Base-by-base conservation (phyloP, 37 sponge, comb jelly and placozoan genomes). In the Crambe crambe region DNA sequence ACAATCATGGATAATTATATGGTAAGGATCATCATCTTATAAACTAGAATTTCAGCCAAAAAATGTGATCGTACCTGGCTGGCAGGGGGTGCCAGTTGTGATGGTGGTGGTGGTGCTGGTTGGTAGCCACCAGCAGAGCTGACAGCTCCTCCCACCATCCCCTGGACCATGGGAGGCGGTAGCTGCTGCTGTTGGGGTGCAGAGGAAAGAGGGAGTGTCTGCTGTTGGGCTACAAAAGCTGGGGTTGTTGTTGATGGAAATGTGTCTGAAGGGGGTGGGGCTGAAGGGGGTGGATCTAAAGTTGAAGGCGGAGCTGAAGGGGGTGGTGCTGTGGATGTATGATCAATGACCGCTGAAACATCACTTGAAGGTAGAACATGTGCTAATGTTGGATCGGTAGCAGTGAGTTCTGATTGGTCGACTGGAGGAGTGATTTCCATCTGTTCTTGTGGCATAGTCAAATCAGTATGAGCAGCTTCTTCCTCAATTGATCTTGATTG, bases 361-460 rank as follows among this genome's bases (percentile, higher is more conserved):
- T 32, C 32, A 25, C 25, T 35, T 32, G 77, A 51, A 42, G 85
- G 85, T 17, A 76, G 65, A 2, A 77, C 78, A 25, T 77, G 59
- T 22, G 72, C 78, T 26, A 77, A 63, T 27, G 22, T 51, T 18
- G 67, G 72, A 25, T 83, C 67, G 2, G 84, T 83, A 26, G 75
- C 75, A 22, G 84, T 83, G 30, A 83, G 37, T 41, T 67, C 35
- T n/a, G n/a, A 34, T 21, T 37, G n/a, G 20, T 58, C 62, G 22
- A 62, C 17, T 31, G 54, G 51, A 36, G 44, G 41, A 26, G 39
- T 47, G 4, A 26, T 5, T 25, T 20, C 61, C 23, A 22, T 60
- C 61, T 60, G 61, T 25, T 9, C 61, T 5, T 25, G 61, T 68
- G 68, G 37, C 5, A 31, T 37, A 68, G 10, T 26, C 54, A 51